Evolutionary conservation across 2,113 vertebrate species (phyloP).

Genomic region (Erythrolamprus reginae): DNA sequence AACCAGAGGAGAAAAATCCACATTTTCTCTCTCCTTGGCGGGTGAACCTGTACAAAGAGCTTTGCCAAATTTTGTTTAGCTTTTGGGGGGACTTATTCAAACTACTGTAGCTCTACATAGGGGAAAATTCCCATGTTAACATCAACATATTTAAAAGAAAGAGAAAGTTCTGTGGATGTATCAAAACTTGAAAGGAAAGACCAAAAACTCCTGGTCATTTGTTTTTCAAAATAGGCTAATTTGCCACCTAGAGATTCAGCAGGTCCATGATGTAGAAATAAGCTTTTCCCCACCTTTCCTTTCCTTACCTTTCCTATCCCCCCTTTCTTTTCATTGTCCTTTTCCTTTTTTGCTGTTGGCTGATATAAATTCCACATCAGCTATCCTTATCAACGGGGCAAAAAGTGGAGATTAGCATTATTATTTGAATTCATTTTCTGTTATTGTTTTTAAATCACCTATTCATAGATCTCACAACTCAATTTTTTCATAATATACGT

Average conservation of each 20-base stretch:
- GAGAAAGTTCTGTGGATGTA: not conserved
- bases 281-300: not conserved
- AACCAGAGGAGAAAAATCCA: not conserved
- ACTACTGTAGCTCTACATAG: slow-evolving; percentile 54
- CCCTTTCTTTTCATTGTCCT: not conserved
- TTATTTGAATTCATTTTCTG: not conserved
- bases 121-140: not conserved
- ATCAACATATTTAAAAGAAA: not conserved
- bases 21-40: slow-evolving; percentile 9
- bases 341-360: not conserved
- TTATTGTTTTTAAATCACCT: not conserved
- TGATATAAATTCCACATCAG: slow-evolving; percentile 6
- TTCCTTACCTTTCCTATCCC: no score
- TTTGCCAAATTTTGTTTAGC: slow-evolving; percentile 63
- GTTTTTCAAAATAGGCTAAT: not conserved
- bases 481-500: not conserved
- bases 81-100: slow-evolving; percentile 47
- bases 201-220: not conserved
- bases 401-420: not conserved
- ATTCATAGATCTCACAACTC: not conserved
- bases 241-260: not conserved
- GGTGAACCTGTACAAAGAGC: slow-evolving; percentile 33
- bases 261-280: not conserved
- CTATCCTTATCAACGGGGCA: not conserved
- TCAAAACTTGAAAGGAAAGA: not conserved